Conservation (phyloP, 2,113 vertebrate species). For the zebrafish (Danio rerio) region GRCz12tu NC_133200.1:29190501-29191000, state of each 20-base stretch:
- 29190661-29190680: too few species aligned
- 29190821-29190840: slow-evolving; percentile 61
- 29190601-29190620: too few species aligned
- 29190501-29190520: too few species aligned
- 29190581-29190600: too few species aligned
- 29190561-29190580: too few species aligned
- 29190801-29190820: slow-evolving; percentile 36
- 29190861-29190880: too few species aligned
- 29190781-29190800: slow-evolving; percentile 65
- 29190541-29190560: background rate
- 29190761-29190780: background rate
- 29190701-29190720: too few species aligned
- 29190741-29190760: too few species aligned
- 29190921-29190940: slow-evolving; percentile 68
- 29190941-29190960: slow-evolving; percentile 74
- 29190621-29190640: too few species aligned
- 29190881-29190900: background rate
- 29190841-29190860: background rate
- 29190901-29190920: slow-evolving; percentile 9
- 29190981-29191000: slow-evolving; percentile 74
- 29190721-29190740: too few species aligned
- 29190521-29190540: background rate
- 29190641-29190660: too few species aligned
- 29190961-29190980: slow-evolving; percentile 68
- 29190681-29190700: too few species aligned